Base-by-base conservation (phyloP, 2,888 invertebrate species). In the Phortica magna region DNA sequence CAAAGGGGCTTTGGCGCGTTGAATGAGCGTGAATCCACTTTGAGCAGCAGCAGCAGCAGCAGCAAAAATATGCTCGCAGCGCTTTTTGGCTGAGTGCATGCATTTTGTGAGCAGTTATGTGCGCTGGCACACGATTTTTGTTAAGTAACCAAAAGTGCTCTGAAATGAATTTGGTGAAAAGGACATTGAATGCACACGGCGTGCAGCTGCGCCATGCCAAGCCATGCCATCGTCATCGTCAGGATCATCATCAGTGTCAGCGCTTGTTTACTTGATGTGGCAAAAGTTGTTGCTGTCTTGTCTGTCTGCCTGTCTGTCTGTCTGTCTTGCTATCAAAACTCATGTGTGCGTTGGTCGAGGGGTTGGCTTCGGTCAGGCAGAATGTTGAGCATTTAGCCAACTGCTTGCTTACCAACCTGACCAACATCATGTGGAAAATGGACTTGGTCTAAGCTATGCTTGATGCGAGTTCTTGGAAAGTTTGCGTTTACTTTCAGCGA, bases 191-290 rank as follows among this genome's bases (percentile, higher is more conserved):
- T 31, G 31, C 31, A 31, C 5, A 31, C 31, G 77, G 81, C 71
- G 22, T 78, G 77, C 82, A 82, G 83, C 80, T 83, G 83, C 76
- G 83, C 74, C 79, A 75, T 79, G 79, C 79, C 82, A 85, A 73
- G 77, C 78, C 78, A 55, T 75, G 77, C 87, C 87, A 87, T 87
- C 85, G 85, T 88, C 85, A 87, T 85, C 85, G 82, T 81, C 80
- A 85, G 80, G 81, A 87, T 88, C 85, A 87, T 85, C 85, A 83
- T 81, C 80, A 85, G 80, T 83, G 88, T 87, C 85, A 87, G 83
- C 88, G 88, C 85, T 85, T 85, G 85, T 85, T 85, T 87, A 87
- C 87, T 88, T 83, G 85, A 87, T 85, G 85, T 83, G 31, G 31
- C 31, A 31, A 31, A 31, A 31, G 83, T 79, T 85, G 87, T 85